These are phyloP conservation scores for Chalcosyrphus nemorum DNA, from an alignment of 2,888 invertebrate genomes.

Conservation along the genomic window DNA sequence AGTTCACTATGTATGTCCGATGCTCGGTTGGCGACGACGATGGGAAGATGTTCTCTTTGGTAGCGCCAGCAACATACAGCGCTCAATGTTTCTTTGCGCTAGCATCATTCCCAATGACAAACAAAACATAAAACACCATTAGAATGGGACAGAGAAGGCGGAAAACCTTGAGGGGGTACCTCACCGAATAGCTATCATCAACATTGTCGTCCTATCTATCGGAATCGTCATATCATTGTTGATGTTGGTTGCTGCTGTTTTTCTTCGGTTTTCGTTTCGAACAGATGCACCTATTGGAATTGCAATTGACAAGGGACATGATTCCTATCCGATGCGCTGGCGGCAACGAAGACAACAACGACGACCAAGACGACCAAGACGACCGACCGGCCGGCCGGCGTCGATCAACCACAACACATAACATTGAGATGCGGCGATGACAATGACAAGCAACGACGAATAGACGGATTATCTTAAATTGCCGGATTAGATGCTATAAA, in stretches of 20 bases:
- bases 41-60: slow-evolving; percentile 59
- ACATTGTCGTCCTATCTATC: slow-evolving; percentile 59
- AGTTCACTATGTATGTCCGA: slow-evolving; percentile 21
- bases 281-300: slow-evolving; percentile 73
- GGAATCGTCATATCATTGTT: slow-evolving; percentile 69
- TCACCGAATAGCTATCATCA: slow-evolving; percentile 48
- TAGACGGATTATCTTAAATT: slow-evolving; percentile 73
- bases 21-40: slow-evolving; percentile 1
- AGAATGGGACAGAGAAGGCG: slow-evolving; percentile 1
- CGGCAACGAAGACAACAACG: slow-evolving; percentile 1
- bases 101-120: slow-evolving; percentile 60
- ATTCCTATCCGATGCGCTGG: slow-evolving; percentile 50
- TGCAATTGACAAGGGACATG: slow-evolving; percentile 72
- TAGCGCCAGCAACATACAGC: slow-evolving; percentile 55
- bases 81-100: slow-evolving; percentile 56
- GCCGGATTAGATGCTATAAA: slow-evolving; percentile 73
- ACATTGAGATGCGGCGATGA: slow-evolving; percentile 66
- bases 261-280: slow-evolving; percentile 47
- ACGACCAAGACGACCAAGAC: background rate
- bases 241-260: slow-evolving; percentile 59
- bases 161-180: slow-evolving; percentile 25
- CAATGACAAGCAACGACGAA: slow-evolving; percentile 70
- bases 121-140: slow-evolving; percentile 73
- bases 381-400: slow-evolving; percentile 5
- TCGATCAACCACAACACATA: slow-evolving; percentile 27